Evolutionary conservation across 2,113 vertebrate species (phyloP), one percentile per base, ranked within the genome.

Genomic region (Pao palembangensis): DNA sequence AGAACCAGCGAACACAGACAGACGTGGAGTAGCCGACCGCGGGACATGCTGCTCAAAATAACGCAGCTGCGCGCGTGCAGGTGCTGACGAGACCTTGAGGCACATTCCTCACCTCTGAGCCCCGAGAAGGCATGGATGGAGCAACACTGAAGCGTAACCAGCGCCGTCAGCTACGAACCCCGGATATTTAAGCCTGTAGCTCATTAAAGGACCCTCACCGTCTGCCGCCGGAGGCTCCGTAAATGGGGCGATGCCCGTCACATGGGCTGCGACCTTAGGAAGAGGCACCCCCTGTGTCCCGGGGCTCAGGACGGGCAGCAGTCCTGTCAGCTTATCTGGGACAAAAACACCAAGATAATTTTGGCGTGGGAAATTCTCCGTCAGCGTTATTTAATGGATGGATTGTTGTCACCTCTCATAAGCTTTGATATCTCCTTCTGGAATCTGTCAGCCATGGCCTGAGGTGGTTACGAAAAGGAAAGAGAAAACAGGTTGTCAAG

Each of bases 391-490:
- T 14, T 8, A 23, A 67, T 51, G 25, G 18, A 8, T 23, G 21
- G 38, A 59, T 77, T 67, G 64, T 73, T 63, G 81, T 70, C 71
- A 90, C 84, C 70, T 73, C 64, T 90, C 79, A 85, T 69, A 57
- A 90, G 64, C 38, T 89, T 78, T 3, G 86, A 75, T 44, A 86
- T 65, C 76, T 85, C 83, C 67, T 90, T 87, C 80, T 92, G 86
- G 6, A 89, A 90, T 74, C 77, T 88, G 78, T 82, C 90, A 2
- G 87, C 86, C 83, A 92, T 82, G 57, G 90, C 91, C 94, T 97
- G 87, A 62, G 87, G 44, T 3, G 18, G 77, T 5, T 28, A 28
- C 25, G 5, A 51, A 63, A 78, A 67, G 46, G 7, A 53, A 38
- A 56, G 18, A 47, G 21, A 52, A 19, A 16, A 43, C 3, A 47